Conservation (phyloP, 2,797 vertebrate species). For the Eulemur coronatus region DNA sequence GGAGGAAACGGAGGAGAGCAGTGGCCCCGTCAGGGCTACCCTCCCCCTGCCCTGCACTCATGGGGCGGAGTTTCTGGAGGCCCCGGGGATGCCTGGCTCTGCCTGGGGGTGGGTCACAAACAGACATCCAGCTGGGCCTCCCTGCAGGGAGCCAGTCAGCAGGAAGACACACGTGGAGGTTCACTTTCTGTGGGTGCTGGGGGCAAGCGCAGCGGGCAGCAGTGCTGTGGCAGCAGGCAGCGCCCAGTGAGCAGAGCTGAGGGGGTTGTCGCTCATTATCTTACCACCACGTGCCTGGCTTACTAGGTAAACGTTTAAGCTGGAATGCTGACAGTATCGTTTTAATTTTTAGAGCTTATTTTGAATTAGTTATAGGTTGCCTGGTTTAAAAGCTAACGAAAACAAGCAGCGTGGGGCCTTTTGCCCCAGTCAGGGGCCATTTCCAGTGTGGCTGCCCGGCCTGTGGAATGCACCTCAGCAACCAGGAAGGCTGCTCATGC, state of each 20-base stretch:
- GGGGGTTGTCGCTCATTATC: neutral
- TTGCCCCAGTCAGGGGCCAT: neutral
- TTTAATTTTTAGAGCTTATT: neutral
- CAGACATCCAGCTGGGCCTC: neutral
- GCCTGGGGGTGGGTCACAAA: neutral
- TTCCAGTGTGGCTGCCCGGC: neutral
- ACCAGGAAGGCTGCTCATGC: slow-evolving; percentile 44
- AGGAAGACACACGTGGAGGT: neutral
- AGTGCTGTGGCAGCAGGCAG: neutral
- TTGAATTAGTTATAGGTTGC: neutral
- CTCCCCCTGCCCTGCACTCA: rapidly evolving
- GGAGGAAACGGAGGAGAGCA: neutral
- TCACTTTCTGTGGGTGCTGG: neutral
- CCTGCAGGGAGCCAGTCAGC: neutral
- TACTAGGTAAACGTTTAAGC: neutral
- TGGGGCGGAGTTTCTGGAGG: neutral
- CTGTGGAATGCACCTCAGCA: neutral
- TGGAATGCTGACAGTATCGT: neutral
- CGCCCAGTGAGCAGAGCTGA: neutral
- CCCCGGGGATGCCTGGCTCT: neutral
- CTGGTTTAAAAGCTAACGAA: neutral
- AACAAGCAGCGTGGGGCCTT: neutral
- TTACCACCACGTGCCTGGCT: neutral
- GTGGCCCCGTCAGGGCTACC: neutral
- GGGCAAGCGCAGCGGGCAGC: neutral